Percentiles rank a stretch among this genome's conserved stretches.
These are phyloP conservation scores for Campoletis raptor DNA, from an alignment of 2,888 invertebrate species.

Conservation along the genomic window DNA sequence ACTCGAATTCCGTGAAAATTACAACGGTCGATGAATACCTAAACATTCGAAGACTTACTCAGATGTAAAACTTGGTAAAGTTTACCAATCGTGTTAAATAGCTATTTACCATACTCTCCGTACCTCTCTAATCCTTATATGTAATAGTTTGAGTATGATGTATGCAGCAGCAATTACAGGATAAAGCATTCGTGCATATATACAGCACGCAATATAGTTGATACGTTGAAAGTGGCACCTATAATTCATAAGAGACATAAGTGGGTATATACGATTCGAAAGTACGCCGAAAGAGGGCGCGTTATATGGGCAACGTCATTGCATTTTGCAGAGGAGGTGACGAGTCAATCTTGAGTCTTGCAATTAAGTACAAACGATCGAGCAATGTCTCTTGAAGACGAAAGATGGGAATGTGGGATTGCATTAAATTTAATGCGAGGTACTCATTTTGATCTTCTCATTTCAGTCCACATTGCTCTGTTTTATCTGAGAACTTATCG, in stretches of 20 bases:
- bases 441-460: conserved; percentile 7
- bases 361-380: conserved; percentile 61
- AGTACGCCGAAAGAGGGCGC: conserved; percentile 54
- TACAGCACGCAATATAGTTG: conserved; percentile 43
- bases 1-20: background rate
- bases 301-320: conserved; percentile 39
- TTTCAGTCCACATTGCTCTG: background rate
- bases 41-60: background rate
- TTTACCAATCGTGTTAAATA: conserved; percentile 7
- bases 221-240: conserved; percentile 57
- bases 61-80: background rate
- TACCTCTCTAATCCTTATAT: conserved; percentile 6
- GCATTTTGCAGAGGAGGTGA: conserved; percentile 54
- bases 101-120: background rate
- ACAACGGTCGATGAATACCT: background rate
- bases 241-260: conserved; percentile 53
- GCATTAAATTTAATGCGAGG: conserved; percentile 17
- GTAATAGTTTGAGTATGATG: conserved; percentile 47
- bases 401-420: conserved; percentile 13
- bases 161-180: conserved; percentile 25
- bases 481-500: background rate
- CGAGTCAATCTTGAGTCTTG: conserved; percentile 65
- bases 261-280: conserved; percentile 65
- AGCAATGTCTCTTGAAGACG: conserved; percentile 53
- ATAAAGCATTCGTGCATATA: conserved; percentile 43